Evolutionary conservation across 2,888 invertebrate species (phyloP), one percentile per base, ranked within the genome.

Genomic region (Acrocera orbiculus): DNA sequence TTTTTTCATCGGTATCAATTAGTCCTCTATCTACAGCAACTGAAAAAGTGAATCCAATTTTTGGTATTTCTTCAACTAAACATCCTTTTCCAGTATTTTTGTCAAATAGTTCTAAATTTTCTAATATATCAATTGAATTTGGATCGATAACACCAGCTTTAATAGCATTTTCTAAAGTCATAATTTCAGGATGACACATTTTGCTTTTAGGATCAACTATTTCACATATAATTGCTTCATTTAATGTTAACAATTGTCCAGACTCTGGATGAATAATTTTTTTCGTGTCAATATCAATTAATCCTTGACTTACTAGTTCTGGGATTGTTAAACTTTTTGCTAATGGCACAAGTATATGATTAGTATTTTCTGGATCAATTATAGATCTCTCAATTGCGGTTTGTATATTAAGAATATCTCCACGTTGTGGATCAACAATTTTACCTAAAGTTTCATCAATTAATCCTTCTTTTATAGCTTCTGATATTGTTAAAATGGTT

Each of bases 251-350:
- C 40, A 74, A 70, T 44, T 66, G 70, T 3, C 89, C 89, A 15
- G 82, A 80, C 61, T 86, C 86, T 3, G 89, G 87, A 56, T 89
- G 89, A 43, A 90, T 70, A 38, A 86, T 74, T 60, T 76, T 78
- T 40, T 73, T 70, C 10, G 72, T 70, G 19, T 61, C 58, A 4
- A 72, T 70, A 53, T 83, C 81, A 43, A 90, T 69, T 20, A 90
- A 68, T 30, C 92, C 93, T 61, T 89, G 87, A 42, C 76, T 70
- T 41, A 85, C 70, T 27, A 92, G 67, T 60, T 86, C 83, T 8
- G 85, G 78, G 44, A 90, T 67, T 2, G 85, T 77, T 11, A 89
- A 62, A 52, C 81, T 80, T 51, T 75, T 74, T 27, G 76, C 83
- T 38, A 86, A 58, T 16, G 89, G 87, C 45, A 86, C 67, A 19